phyloP scores from a whole-genome alignment of 2,888 invertebrate species.

The Catocala nupta region DNA sequence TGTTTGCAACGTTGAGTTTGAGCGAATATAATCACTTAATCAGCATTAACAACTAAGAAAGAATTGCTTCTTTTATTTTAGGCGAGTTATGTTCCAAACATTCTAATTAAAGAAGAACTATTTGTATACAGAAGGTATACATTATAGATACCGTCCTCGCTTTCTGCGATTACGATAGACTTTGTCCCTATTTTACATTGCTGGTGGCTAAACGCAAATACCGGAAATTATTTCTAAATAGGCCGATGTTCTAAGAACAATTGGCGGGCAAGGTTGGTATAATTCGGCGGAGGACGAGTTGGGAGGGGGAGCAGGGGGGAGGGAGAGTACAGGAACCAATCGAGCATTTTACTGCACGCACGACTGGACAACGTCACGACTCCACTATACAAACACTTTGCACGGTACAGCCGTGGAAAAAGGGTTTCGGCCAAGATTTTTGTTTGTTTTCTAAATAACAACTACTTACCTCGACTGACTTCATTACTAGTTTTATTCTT shows the following conservation, averaged over 20 bases:
- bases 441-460: slow-evolving; percentile 50
- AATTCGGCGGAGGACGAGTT: slow-evolving; percentile 61
- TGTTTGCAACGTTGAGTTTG: no score
- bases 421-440: slow-evolving; percentile 51
- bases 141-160: no score
- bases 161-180: neutral
- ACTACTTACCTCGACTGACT: slow-evolving; percentile 14
- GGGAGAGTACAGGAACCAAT: slow-evolving; percentile 63
- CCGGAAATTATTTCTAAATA: slow-evolving; percentile 37
- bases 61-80: no score
- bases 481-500: slow-evolving; percentile 7
- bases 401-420: slow-evolving; percentile 56
- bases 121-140: no score
- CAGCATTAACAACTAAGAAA: no score
- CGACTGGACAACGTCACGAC: slow-evolving; percentile 74
- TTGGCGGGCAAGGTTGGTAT: slow-evolving; percentile 47
- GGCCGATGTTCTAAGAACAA: slow-evolving; percentile 41
- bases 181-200: neutral
- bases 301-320: slow-evolving; percentile 46
- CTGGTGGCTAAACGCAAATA: slow-evolving; percentile 9
- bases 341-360: slow-evolving; percentile 79
- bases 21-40: no score
- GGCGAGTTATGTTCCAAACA: no score
- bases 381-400: slow-evolving; percentile 70
- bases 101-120: no score